phyloP scores from a whole-genome alignment of 35 echinoderm and acorn worm species.

The Ophioderma brevispina region DNA sequence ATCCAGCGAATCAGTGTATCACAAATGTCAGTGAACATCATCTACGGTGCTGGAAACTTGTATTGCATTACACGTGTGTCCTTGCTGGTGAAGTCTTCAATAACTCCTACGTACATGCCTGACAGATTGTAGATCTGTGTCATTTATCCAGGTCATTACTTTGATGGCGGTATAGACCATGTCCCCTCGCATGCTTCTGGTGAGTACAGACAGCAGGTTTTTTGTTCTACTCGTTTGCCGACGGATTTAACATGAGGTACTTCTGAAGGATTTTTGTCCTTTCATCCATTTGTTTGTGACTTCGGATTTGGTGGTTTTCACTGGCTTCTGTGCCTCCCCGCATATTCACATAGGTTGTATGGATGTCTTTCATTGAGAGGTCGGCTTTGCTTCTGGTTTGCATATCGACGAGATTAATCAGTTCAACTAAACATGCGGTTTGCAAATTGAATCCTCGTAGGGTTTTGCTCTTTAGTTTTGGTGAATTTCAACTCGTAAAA shows the following conservation, averaged over 20 bases:
- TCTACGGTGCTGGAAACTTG: conserved; percentile 32
- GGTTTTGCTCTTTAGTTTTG: not conserved
- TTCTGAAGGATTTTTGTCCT: not conserved
- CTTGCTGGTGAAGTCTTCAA: conserved; percentile 39
- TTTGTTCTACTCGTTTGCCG: conserved; percentile 30
- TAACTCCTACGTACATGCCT: conserved; percentile 18
- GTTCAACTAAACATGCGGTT: no score
- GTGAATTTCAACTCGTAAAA: conserved; percentile 14
- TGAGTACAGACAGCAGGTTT: conserved; percentile 40
- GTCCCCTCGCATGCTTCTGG: conserved; percentile 24
- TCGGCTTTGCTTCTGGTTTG: conserved; percentile 26
- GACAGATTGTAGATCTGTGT: conserved; percentile 18
- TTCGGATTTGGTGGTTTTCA: conserved; percentile 27
- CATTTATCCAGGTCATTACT: conserved; percentile 36
- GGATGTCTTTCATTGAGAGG: conserved; percentile 47
- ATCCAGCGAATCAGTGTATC: conserved; percentile 38
- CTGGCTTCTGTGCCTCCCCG: conserved; percentile 12
- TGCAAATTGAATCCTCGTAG: conserved; percentile 20
- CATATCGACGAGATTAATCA: no score
- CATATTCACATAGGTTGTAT: conserved; percentile 1
- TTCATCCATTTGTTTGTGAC: conserved; percentile 5
- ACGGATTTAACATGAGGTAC: conserved; percentile 36
- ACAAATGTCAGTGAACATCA: conserved; percentile 37
- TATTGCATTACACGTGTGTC: conserved; percentile 9
- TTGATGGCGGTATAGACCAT: conserved; percentile 36